Base-by-base conservation (phyloP, 2,113 vertebrate genomes). In the Felis chaus region DNA sequence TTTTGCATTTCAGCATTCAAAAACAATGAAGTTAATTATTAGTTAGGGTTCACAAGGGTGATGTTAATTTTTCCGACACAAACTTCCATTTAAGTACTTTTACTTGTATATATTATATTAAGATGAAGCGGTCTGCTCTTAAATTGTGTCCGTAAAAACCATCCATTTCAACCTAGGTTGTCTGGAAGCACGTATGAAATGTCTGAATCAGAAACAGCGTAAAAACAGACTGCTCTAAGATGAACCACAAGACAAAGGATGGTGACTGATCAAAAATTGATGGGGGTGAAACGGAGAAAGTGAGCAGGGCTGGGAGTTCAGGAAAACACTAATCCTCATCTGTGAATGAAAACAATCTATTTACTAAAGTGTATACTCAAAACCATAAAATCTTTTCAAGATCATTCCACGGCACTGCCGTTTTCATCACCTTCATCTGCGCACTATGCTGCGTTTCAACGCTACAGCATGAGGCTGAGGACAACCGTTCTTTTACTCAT, bases 161-260 rank as follows among this genome's bases (percentile, higher is more conserved):
- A 94, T 48, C 41, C 86, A 86, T 94, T 98, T 92, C 68, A 97
- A 89, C 66, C 86, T 95, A 80, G 55, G 48, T 65, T 97, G 69
- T 91, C 73, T 85, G 82, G 66, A 93, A 95, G n/a, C 61, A 90
- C 82, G 55, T 93, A 94, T 92, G 79, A 94, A 95, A 92, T 82
- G 63, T 93, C 78, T 93, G 73, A 95, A 80, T 69, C 83, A 96
- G 84, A 95, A 97, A 97, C 13, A 94, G 95, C 3, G 0, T 85
- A 97, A 97, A 79, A 65, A 96, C 66, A 97, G 74, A 97, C 87
- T 97, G 55, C 63, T 92, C n/a, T 84, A 91, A 69, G 74, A 97
- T 97, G 95, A 94, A 93, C 66, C 92, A 97, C 91, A 97, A 89
- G 88, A 96, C 89, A 96, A 88, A 98, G 79, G 91, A 97, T 91